Evolutionary conservation across 1,140 invertebrate genomes (phyloP).

Genomic region (Calliopsis andreniformis): DNA sequence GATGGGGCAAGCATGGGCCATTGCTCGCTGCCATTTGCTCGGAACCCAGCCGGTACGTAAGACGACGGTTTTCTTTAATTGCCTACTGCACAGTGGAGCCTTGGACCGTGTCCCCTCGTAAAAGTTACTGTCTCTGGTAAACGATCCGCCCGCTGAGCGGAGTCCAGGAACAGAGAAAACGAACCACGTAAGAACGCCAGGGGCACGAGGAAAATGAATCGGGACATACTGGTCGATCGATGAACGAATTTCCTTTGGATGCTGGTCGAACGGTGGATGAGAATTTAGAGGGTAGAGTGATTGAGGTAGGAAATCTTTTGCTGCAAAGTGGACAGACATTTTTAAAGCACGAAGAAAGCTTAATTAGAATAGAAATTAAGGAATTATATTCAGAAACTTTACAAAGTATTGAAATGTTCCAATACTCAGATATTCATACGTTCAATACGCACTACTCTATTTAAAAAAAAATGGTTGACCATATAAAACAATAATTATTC

Average conservation of each 20-base stretch:
- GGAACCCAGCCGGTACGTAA: slow-evolving; percentile 53
- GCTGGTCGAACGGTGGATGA: neutral
- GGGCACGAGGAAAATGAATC: neutral
- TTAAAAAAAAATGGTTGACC: no score
- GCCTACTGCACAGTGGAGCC: slow-evolving; percentile 53
- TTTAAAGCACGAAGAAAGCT: no score
- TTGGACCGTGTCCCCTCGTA: slow-evolving; percentile 43
- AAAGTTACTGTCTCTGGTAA: slow-evolving; percentile 48
- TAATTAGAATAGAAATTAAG: no score
- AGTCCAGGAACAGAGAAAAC: neutral
- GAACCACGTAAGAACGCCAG: neutral
- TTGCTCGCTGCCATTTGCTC: slow-evolving; percentile 53
- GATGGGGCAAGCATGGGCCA: slow-evolving; percentile 53
- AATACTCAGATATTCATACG: no score
- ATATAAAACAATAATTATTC: no score
- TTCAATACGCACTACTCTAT: no score
- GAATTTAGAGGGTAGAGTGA: neutral
- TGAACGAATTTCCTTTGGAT: neutral
- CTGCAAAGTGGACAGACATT: no score
- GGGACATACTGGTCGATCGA: neutral
- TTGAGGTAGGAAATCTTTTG: no score
- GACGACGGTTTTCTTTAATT: slow-evolving; percentile 71
- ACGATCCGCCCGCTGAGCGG: slow-evolving; percentile 3
- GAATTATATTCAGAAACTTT: no score
- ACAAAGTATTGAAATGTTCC: no score